phyloP scores from a whole-genome alignment of 30 jellyfish, hydroid and myxozoan species.

The Hydractinia symbiolongicarpus region DNA sequence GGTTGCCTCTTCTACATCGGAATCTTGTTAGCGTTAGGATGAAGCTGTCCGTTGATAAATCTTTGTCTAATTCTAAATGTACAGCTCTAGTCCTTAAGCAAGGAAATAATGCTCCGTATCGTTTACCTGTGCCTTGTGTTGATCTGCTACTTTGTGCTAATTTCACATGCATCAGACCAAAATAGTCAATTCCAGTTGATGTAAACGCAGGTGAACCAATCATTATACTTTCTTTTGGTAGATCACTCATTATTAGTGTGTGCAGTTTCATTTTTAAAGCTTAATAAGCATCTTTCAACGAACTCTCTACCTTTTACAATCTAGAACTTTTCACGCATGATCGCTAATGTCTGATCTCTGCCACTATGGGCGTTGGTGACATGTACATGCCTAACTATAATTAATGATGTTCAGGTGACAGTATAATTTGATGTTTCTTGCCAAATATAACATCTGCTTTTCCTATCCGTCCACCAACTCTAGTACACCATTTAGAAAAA shows the following conservation, averaged over 20 bases:
- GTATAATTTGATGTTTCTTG: slow-evolving; percentile 9
- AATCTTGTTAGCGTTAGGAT: too few species aligned
- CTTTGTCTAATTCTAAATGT: too few species aligned
- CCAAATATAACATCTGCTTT: neutral
- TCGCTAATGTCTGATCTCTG: neutral
- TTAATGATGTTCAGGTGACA: slow-evolving; percentile 5
- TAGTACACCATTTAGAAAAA: slow-evolving; percentile 11
- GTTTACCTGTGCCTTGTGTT: too few species aligned
- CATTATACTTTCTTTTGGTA: neutral
- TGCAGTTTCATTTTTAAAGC: neutral
- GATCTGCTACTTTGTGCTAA: too few species aligned
- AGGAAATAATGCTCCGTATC: too few species aligned
- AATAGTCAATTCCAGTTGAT: neutral
- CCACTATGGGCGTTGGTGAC: slow-evolving; percentile 6
- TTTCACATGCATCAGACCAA: slow-evolving; percentile 14
- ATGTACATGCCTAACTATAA: neutral
- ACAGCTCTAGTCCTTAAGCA: too few species aligned
- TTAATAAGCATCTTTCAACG: neutral
- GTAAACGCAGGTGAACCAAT: neutral
- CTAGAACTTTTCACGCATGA: neutral
- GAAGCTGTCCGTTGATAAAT: too few species aligned
- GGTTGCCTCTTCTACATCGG: too few species aligned
- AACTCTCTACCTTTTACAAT: neutral
- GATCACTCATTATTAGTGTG: neutral
- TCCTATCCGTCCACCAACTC: slow-evolving; percentile 27